Conservation (phyloP, 2,113 vertebrate species). For the Sitta europaea region DNA sequence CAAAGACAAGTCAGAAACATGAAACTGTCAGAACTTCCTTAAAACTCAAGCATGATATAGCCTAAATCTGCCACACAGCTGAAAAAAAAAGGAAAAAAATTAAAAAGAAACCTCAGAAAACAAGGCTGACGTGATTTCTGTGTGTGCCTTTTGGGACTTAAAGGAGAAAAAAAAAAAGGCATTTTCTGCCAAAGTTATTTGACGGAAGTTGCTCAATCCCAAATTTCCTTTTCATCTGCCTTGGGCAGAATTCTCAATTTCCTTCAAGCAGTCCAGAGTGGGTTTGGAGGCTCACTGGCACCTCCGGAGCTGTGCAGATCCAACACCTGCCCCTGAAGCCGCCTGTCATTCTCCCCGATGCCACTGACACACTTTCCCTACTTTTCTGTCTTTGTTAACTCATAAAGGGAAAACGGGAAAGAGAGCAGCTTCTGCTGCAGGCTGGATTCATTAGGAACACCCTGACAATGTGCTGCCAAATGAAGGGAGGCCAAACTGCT, state of each 20-base stretch:
- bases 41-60: not conserved
- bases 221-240: not conserved
- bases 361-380: not conserved
- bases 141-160: not conserved
- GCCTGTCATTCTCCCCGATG: not conserved
- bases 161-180: not conserved
- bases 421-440: not conserved
- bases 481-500: not conserved
- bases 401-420: not conserved
- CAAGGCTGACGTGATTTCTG: not conserved
- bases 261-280: not conserved
- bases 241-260: conserved; percentile 7
- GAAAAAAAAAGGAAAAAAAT: not conserved
- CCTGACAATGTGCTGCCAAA: not conserved
- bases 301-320: not conserved
- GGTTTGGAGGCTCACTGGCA: not conserved
- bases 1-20: not conserved
- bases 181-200: not conserved
- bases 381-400: not conserved
- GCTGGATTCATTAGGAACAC: not conserved
- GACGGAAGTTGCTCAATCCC: not conserved
- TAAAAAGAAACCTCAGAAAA: not conserved
- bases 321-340: not conserved
- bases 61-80: not conserved
- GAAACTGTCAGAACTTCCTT: not conserved